phyloP scores from a whole-genome alignment of 2,888 invertebrate species.

The Chaetoderma sp. region DNA sequence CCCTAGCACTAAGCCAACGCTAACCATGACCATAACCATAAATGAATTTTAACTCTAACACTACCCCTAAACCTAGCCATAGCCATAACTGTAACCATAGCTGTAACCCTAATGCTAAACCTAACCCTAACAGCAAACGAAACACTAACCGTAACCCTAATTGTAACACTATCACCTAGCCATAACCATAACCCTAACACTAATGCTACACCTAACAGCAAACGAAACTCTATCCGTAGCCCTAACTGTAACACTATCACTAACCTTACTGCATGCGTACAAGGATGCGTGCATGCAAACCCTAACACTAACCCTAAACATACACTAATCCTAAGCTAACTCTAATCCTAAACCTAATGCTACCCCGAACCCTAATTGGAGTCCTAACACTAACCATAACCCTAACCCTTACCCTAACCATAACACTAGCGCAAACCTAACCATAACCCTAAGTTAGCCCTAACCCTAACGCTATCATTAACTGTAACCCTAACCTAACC shows the following conservation, averaged over 20 bases:
- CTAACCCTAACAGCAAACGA: conserved; percentile 1
- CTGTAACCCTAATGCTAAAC: neutral
- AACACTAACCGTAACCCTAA: neutral
- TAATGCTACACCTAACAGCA: neutral
- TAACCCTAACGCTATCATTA: conserved; percentile 30
- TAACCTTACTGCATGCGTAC: neutral
- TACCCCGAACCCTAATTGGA: conserved; percentile 14
- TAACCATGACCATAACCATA: conserved; percentile 29
- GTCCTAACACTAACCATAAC: conserved; percentile 2
- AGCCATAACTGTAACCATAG: neutral
- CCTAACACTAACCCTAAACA: neutral
- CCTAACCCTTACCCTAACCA: conserved; percentile 1
- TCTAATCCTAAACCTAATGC: conserved; percentile 2
- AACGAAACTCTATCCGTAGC: neutral
- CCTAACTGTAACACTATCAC: neutral
- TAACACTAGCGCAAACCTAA: conserved; percentile 4
- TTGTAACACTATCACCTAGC: neutral
- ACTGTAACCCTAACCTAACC: neutral
- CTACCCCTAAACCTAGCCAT: conserved; percentile 13
- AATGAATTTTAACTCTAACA: conserved; percentile 19
- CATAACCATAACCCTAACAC: conserved; percentile 1
- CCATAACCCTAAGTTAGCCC: conserved; percentile 1
- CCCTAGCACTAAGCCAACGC: conserved; percentile 14
- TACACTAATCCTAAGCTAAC: conserved; percentile 2
- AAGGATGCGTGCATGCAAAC: neutral